Evolutionary conservation across 2,797 vertebrate genomes (phyloP), one percentile per base, ranked within the genome.

Genomic region (Anabas testudineus): DNA sequence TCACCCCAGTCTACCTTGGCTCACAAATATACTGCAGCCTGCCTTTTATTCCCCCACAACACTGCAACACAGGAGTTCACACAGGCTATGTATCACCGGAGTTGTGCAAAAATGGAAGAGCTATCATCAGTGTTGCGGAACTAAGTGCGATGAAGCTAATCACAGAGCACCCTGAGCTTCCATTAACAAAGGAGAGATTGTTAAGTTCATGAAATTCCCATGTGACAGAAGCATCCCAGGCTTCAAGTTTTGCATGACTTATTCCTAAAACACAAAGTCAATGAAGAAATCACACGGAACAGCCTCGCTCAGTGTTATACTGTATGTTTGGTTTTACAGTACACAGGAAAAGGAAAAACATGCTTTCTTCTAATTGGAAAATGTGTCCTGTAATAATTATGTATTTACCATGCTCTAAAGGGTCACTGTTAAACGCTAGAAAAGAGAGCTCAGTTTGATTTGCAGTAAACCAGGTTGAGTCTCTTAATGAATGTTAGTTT

Each of bases 131-230:
- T 52, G 78, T 71, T 85, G 79, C 18, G 37, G 68, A 84, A 82
- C 83, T 71, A 65, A 81, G 54, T 41, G 58, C 8, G 47, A 79
- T 68, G 81, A 82, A 88, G 77, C 75, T 84, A 88, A 80, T 80
- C 84, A 52, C 80, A 68, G 79, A 88, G 78, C 81, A 84, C 66
- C 59, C 76, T 68, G 51, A 83, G 84, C 74, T 76, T 79, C 82
- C 53, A 65, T 84, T 88, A 76, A 87, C 83, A 87, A n/a, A 88
- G 85, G 82, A 67, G 82, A 87, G 67, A 87, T 87, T 76, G 84
- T 89, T 85, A 83, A 87, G 56, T 87, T 75, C 66, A 60, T 53
- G 82, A 68, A 81, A 92, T 81, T 89, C 83, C 88, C 87, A 64
- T 74, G 55, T 78, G 82, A 85, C 74, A 67, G 73, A 85, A 86